Evolutionary conservation across 2,113 vertebrate genomes (phyloP).

Genomic region (Cololabis saira): DNA sequence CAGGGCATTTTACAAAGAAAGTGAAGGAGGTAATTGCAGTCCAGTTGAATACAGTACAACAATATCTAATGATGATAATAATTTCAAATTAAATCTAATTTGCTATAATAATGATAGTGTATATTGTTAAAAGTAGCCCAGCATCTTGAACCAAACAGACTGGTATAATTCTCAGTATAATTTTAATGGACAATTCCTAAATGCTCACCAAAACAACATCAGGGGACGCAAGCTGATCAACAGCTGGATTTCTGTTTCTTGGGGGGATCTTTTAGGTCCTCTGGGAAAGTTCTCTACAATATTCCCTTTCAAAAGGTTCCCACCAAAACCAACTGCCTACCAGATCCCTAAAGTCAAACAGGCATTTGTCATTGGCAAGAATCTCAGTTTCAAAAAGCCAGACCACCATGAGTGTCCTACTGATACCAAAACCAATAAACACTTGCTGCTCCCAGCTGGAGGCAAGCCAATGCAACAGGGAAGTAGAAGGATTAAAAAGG

Average conservation of each 20-base stretch:
- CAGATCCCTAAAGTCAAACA: constrained; percentile 30
- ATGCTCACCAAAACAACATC: no score
- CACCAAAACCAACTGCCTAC: not conserved
- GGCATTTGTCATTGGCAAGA: constrained; percentile 24
- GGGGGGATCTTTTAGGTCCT: not conserved
- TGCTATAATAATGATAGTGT: no score
- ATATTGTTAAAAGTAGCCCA: no score
- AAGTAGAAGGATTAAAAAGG: constrained; percentile 63
- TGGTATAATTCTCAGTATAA: no score
- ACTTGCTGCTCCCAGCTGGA: constrained; percentile 67
- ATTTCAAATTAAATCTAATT: no score
- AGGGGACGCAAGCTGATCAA: no score
- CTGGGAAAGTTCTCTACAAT: not conserved
- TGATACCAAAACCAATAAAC: constrained; percentile 69
- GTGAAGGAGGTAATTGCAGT: no score
- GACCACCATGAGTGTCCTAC: constrained; percentile 49
- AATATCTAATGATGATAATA: no score
- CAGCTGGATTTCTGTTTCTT: not conserved
- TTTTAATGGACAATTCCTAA: no score
- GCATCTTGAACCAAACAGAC: no score
- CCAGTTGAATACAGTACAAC: no score
- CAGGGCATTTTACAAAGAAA: no score
- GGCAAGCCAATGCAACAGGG: constrained; percentile 53
- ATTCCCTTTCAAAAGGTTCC: not conserved
- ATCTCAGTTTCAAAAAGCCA: constrained; percentile 41